Percentiles rank a stretch among this genome's conserved stretches.
Conservation (phyloP, 2,113 vertebrate genomes). For the Semicossyphus pulcher region DNA sequence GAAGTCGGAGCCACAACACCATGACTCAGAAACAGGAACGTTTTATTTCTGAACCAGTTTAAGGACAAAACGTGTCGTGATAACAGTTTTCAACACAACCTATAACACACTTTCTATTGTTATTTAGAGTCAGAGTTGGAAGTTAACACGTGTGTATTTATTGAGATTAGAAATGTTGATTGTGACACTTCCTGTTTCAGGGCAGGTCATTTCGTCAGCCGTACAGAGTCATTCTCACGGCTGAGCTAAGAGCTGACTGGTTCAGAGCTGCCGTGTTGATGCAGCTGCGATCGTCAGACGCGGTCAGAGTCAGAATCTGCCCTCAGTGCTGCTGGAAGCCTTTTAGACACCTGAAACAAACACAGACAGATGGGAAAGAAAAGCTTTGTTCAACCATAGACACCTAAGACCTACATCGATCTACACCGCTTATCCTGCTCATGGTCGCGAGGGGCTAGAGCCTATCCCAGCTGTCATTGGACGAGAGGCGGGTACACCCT, state of each 20-base stretch:
- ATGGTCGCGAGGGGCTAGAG: too few species aligned
- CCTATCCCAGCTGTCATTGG: too few species aligned
- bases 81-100: not conserved
- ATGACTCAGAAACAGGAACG: not conserved
- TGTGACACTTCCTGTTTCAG: not conserved
- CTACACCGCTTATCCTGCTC: too few species aligned
- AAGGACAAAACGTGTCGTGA: not conserved
- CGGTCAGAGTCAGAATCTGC: constrained; percentile 13
- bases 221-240: not conserved
- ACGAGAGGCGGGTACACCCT: too few species aligned
- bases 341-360: constrained; percentile 47
- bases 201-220: not conserved
- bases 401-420: too few species aligned
- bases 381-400: not conserved
- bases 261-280: constrained; percentile 45
- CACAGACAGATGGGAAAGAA: constrained; percentile 13
- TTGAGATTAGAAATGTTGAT: not conserved
- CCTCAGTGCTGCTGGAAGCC: constrained; percentile 30
- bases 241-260: too few species aligned
- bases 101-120: too few species aligned
- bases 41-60: constrained; percentile 14
- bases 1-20: constrained; percentile 37
- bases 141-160: not conserved
- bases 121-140: too few species aligned
- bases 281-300: constrained; percentile 55